A percentile compares a stretch with the other conserved stretches of the same genome.
Evolutionary conservation across 2,113 vertebrate species (phyloP).

Genomic region (Lasiurus cinereus): DNA sequence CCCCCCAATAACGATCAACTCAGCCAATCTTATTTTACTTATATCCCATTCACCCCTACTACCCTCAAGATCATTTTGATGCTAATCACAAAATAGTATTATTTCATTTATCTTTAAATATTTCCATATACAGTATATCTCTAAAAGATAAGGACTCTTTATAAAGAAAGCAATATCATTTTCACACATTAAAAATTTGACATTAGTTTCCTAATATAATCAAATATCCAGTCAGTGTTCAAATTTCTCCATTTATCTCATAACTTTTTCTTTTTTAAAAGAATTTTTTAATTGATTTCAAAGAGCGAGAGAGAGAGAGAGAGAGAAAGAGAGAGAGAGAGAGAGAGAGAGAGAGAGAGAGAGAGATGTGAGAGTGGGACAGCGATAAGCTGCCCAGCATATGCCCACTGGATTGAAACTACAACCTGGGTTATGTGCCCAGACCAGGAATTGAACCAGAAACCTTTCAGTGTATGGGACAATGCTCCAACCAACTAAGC

Average conservation of each 20-base stretch:
- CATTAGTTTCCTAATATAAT: slow-evolving; percentile 3
- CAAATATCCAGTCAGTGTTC: not conserved
- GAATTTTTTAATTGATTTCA: too few species aligned
- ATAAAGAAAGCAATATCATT: slow-evolving; percentile 1
- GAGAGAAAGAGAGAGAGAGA: too few species aligned
- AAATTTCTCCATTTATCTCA: not conserved
- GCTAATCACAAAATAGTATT: not conserved
- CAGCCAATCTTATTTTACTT: not conserved
- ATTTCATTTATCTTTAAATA: slow-evolving; percentile 33
- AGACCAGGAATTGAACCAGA: not conserved
- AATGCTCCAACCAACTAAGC: not conserved
- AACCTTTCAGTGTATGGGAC: not conserved
- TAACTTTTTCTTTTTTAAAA: not conserved
- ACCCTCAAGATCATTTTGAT: not conserved
- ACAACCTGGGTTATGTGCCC: not conserved
- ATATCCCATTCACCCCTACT: not conserved
- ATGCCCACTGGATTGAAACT: not conserved
- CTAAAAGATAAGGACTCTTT: slow-evolving; percentile 22
- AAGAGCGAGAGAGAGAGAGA: too few species aligned
- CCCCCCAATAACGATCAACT: not conserved
- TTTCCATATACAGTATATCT: not conserved
- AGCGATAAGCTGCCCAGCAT: not conserved
- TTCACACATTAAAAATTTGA: slow-evolving; percentile 2
- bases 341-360: too few species aligned
- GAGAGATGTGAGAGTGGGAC: not conserved